Evolutionary conservation across 2,888 invertebrate species (phyloP).

Genomic region (Lordiphosa andalusiaca): DNA sequence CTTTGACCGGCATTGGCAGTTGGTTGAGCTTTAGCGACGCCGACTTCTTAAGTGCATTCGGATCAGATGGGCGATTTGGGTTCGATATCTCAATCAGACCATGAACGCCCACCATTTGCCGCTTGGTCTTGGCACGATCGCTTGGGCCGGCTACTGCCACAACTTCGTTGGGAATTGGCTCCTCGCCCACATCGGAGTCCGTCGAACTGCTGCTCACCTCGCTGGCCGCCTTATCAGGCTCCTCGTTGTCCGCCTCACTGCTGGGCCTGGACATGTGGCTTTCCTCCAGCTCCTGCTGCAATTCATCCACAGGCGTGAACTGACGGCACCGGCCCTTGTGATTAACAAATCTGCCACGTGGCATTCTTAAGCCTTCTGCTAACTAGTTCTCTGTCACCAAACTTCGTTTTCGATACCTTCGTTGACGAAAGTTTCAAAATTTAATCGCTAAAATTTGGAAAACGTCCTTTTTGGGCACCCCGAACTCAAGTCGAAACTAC

Average conservation of each 20-base stretch:
- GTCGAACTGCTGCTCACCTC: neutral
- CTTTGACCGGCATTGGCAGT: neutral
- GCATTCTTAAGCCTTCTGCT: slow-evolving; percentile 23
- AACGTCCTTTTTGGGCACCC: no score
- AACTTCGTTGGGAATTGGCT: neutral
- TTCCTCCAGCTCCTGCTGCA: slow-evolving; percentile 24
- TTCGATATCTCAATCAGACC: slow-evolving; percentile 40
- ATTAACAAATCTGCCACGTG: slow-evolving; percentile 35
- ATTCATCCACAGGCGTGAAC: slow-evolving; percentile 41
- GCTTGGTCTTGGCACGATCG: slow-evolving; percentile 3
- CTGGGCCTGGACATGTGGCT: neutral
- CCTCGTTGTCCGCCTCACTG: neutral
- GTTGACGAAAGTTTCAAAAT: no score
- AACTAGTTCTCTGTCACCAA: no score
- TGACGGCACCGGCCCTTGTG: slow-evolving; percentile 44
- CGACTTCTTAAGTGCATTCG: slow-evolving; percentile 4
- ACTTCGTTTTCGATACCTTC: no score
- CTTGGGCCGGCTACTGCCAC: neutral
- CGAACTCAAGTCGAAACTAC: no score
- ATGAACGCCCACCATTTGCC: slow-evolving; percentile 15
- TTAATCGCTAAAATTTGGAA: no score
- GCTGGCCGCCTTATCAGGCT: no score
- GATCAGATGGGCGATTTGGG: slow-evolving; percentile 37
- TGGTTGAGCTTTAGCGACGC: neutral
- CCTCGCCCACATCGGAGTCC: neutral